Evolutionary conservation across 2,888 invertebrate genomes (phyloP).

Genomic region (Phortica okadai): DNA sequence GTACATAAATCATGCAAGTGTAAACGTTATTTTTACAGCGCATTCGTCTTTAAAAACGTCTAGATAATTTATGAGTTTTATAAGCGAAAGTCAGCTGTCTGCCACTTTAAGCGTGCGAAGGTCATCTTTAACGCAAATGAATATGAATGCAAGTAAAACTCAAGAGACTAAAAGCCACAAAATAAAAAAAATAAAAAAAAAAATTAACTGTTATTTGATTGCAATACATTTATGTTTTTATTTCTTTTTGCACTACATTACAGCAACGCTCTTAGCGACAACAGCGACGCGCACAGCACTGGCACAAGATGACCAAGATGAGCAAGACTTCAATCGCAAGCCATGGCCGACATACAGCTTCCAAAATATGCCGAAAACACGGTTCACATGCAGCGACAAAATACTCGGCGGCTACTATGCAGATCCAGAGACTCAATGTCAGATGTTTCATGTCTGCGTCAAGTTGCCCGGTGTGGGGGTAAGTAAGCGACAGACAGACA

Average conservation of each 20-base stretch:
- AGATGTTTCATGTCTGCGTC: constrained; percentile 93
- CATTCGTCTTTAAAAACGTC: background rate
- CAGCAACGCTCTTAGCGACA: constrained; percentile 56
- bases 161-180: background rate
- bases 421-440: constrained; percentile 90
- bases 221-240: background rate
- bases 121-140: background rate
- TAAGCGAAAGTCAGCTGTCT: constrained; percentile 24
- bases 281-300: constrained; percentile 51
- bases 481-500: constrained; percentile 64
- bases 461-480: constrained; percentile 87
- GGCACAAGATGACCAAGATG: constrained; percentile 64
- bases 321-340: constrained; percentile 57
- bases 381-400: constrained; percentile 89
- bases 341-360: constrained; percentile 79
- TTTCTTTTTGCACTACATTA: constrained; percentile 39
- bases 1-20: constrained; percentile 24
- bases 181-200: background rate
- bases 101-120: background rate
- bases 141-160: constrained; percentile 6
- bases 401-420: constrained; percentile 93
- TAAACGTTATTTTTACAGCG: constrained; percentile 6
- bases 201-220: background rate
- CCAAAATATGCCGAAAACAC: constrained; percentile 79
- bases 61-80: constrained; percentile 14